Evolutionary conservation across 1,140 invertebrate species (phyloP).

Genomic region (Brachionus manjavacas): DNA sequence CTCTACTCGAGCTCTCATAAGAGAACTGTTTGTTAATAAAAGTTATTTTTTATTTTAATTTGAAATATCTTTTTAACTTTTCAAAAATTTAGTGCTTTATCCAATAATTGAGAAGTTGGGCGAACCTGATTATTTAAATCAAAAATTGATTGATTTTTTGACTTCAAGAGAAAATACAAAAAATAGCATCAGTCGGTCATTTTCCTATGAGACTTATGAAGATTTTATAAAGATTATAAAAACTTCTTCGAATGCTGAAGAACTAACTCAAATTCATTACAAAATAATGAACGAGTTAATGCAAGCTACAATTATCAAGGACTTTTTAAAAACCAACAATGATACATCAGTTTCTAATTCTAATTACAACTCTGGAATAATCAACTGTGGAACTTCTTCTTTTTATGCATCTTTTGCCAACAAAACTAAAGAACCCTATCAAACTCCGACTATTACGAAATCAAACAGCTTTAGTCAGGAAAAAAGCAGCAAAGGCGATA

Average conservation of each 20-base stretch:
- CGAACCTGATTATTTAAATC: constrained; percentile 83
- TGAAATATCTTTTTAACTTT: not conserved
- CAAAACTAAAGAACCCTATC: not conserved
- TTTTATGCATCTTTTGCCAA: constrained; percentile 48
- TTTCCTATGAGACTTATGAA: constrained; percentile 81
- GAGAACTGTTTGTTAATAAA: constrained; percentile 76
- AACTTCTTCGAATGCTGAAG: constrained; percentile 71
- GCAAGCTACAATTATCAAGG: constrained; percentile 80
- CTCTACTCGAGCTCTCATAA: constrained; percentile 70
- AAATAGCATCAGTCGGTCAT: constrained; percentile 68
- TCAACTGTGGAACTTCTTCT: constrained; percentile 33
- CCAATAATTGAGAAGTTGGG: constrained; percentile 75
- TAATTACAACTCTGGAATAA: constrained; percentile 26
- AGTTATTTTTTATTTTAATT: constrained; percentile 61
- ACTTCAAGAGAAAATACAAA: constrained; percentile 67
- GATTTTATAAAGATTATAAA: constrained; percentile 80
- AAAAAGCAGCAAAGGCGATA: constrained; percentile 58
- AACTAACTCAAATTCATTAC: constrained; percentile 75
- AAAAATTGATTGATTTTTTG: constrained; percentile 75
- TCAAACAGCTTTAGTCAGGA: constrained; percentile 57
- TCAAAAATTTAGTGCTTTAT: constrained; percentile 68
- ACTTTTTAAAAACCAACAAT: constrained; percentile 74
- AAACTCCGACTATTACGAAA: constrained; percentile 57
- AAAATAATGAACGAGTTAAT: constrained; percentile 84
- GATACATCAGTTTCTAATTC: constrained; percentile 45